Evolutionary conservation across 1,140 invertebrate species (phyloP), one percentile per base, ranked within the genome.

Genomic region (Drosophila tristis): DNA sequence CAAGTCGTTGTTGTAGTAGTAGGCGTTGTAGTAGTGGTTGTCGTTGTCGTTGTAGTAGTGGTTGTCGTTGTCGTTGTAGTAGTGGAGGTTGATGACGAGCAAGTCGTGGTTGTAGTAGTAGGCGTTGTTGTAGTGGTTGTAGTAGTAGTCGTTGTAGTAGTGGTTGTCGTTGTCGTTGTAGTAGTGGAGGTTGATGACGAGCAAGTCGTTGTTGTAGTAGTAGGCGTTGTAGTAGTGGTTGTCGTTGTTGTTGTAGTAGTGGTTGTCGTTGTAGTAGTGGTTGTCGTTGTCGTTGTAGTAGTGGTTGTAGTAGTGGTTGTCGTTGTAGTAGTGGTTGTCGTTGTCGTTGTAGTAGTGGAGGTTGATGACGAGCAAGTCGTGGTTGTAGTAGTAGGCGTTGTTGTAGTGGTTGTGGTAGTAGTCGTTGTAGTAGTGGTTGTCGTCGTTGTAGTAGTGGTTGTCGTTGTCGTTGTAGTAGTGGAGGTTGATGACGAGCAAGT

Each of bases 181-280:
- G 59, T 49, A 0, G 53, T n/a, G n/a, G n/a, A n/a, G n/a, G n/a
- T n/a, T n/a, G n/a, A n/a, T n/a, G n/a, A n/a, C n/a, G n/a, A n/a
- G n/a, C n/a, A 56, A 4, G 49, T 55, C 2, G 53, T 51, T 0
- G 44, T 49, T 2, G 71, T 48, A 0, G 61, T 72, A 0, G 61
- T 72, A 0, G 67, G 61, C 0, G 74, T 66, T 13, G 67, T 57
- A 0, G 56, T 45, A 0, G 15, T 13, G 1, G 71, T 61, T 5
- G 71, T 68, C 13, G 50, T 56, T 5, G 71, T 61, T 9, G 61
- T 60, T 2, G 70, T 67, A 0, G 71, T 54, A 4, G 65, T 48
- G 0, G 43, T 44, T 0, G 56, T 11, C 45, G 64, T 67, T 0
- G 54, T 47, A 2, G 60, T 39, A 0, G 64, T 62, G 4, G 54